Base-by-base conservation (phyloP, 2,888 invertebrate genomes). In the Seira musarum region DNA sequence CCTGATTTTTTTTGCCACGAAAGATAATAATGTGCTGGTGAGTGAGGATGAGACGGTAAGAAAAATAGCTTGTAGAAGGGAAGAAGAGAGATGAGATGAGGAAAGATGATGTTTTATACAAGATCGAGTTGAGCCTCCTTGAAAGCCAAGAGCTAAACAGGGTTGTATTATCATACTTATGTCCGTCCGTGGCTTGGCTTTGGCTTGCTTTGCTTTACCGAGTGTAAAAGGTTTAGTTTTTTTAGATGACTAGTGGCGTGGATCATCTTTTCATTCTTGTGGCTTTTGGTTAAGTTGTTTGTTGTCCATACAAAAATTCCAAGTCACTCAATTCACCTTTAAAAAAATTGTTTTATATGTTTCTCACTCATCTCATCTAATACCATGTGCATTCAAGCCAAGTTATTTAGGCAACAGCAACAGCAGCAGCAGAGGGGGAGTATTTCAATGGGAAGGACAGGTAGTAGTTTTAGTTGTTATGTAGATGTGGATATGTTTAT, bases 401-500 rank as follows among this genome's bases (percentile, higher is more conserved):
- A n/a, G n/a, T n/a, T n/a, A n/a, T n/a, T n/a, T n/a, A n/a, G n/a
- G n/a, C n/a, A n/a, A n/a, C n/a, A n/a, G n/a, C n/a, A 49, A 15
- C 15, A 49, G 49, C 15, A 49, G 49, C 5, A n/a, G 49, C 46
- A 40, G 35, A 25, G 30, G 77, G 66, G 77, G 69, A 53, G 60
- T 64, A 70, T 68, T 63, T 40, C 69, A 17, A 64, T 70, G 53
- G 65, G 49, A n/a, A 70, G 49, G 60, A 61, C 46, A 8, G 35
- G 77, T 61, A 78, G 72, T 67, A 61, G 66, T 67, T 61, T 69
- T 69, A 63, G 78, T 79, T 79, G 79, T 65, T 77, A 46, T 67
- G 78, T 78, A 78, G 70, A 78, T 72, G 78, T 73, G 68, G 79
- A 79, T 73, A 73, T 79, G 79, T 79, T 79, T 79, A 79, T 79